Conservation (phyloP, 2,888 invertebrate species). For the Cybosia mesomella region DNA sequence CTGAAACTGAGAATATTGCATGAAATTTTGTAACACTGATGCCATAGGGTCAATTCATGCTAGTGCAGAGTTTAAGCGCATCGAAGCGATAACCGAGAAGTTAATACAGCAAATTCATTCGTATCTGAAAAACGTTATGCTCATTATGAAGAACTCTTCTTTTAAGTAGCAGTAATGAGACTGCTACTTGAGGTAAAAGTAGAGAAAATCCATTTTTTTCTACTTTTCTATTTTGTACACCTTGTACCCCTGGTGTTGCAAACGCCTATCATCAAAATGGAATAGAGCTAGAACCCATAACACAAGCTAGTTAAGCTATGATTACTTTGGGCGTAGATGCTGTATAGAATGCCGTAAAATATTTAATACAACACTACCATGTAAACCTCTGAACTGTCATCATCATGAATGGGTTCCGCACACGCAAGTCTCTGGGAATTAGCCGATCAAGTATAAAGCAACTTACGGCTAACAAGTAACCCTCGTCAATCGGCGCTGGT, state of each 20-base stretch:
- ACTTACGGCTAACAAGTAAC: slow-evolving; percentile 71
- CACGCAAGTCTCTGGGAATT: slow-evolving; percentile 36
- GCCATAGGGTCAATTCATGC: not conserved
- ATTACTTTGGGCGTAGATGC: no score
- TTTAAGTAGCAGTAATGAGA: no score
- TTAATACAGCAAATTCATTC: no score
- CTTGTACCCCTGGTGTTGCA: no score
- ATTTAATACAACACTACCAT: not conserved
- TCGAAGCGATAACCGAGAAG: not conserved
- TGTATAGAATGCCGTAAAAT: not conserved
- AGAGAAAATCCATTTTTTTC: no score
- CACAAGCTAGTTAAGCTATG: no score
- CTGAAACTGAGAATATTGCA: not conserved
- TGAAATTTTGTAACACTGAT: not conserved
- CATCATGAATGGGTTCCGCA: slow-evolving; percentile 42
- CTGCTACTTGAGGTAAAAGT: no score
- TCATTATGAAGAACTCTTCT: no score
- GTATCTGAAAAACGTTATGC: no score
- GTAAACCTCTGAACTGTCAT: slow-evolving; percentile 36
- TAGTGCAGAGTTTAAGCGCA: not conserved
- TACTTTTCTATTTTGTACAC: no score
- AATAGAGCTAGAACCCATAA: no score
- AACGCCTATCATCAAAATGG: no score
- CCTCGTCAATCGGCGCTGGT: slow-evolving; percentile 75
- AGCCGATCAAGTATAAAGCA: slow-evolving; percentile 67